A percentile compares a stretch with the other conserved stretches of the same genome.
These are phyloP conservation scores for Brachypodius melanocephalos DNA, from an alignment of 2,113 vertebrate species.

Conservation along the genomic window DNA sequence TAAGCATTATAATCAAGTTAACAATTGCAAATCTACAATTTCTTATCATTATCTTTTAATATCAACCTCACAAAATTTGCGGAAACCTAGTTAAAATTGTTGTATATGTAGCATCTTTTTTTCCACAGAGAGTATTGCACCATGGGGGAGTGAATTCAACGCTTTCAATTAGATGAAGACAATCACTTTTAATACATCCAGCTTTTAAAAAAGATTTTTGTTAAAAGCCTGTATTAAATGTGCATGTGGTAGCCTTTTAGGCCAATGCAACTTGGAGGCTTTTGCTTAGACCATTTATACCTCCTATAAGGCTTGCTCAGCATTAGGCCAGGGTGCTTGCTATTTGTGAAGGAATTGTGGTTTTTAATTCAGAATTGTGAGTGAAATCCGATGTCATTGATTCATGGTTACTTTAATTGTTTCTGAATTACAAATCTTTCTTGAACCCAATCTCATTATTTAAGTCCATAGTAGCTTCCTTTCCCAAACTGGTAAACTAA, in stretches of 20 bases:
- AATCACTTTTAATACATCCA: not conserved
- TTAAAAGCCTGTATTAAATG: not conserved
- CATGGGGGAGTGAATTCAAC: not conserved
- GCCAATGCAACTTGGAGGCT: not conserved
- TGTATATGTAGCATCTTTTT: not conserved
- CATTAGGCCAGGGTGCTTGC: not conserved
- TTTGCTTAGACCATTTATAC: not conserved
- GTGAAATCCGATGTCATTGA: not conserved
- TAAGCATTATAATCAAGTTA: not conserved
- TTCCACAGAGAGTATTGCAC: not conserved
- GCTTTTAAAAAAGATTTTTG: not conserved
- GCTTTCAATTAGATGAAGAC: not conserved
- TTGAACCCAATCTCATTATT: not conserved
- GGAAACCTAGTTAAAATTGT: not conserved
- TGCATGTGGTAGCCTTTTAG: not conserved
- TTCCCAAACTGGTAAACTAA: not conserved
- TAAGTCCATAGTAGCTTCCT: not conserved
- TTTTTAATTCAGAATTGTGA: not conserved
- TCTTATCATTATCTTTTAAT: not conserved
- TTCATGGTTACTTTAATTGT: not conserved
- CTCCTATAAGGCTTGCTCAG: not conserved
- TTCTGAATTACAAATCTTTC: not conserved
- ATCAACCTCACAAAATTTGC: not conserved
- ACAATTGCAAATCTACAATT: not conserved
- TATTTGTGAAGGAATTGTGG: not conserved